These are phyloP conservation scores for Bombyx mandarina DNA, from an alignment of 1,140 invertebrate genomes.

Conservation along the genomic window DNA sequence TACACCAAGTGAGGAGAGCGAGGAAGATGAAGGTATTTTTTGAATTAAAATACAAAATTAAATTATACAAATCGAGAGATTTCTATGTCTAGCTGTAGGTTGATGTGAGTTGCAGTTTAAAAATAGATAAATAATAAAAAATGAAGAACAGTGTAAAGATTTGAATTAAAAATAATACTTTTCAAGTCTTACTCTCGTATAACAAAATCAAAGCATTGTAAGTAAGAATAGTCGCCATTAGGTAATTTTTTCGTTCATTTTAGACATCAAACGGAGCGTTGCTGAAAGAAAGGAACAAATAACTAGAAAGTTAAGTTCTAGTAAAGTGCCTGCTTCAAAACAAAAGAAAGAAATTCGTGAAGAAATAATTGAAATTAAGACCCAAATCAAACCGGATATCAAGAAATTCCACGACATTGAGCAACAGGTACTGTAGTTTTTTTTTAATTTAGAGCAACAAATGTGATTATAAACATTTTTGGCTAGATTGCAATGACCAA, in stretches of 20 bases:
- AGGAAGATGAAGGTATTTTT: slow-evolving; percentile 71
- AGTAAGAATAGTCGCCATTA: too few species aligned
- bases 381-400: slow-evolving; percentile 73
- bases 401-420: slow-evolving; percentile 68
- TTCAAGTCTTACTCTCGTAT: too few species aligned
- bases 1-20: slow-evolving; percentile 74
- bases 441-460: background rate
- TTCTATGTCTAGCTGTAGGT: too few species aligned
- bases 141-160: too few species aligned
- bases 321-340: slow-evolving; percentile 76
- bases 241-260: background rate
- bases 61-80: too few species aligned
- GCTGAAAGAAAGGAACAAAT: slow-evolving; percentile 80
- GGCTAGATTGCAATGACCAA: too few species aligned
- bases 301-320: slow-evolving; percentile 77
- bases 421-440: slow-evolving; percentile 38
- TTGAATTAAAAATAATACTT: too few species aligned
- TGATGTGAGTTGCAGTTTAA: too few species aligned
- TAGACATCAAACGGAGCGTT: slow-evolving; percentile 75
- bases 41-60: too few species aligned
- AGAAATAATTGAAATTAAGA: slow-evolving; percentile 79
- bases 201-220: too few species aligned
- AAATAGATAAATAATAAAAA: too few species aligned
- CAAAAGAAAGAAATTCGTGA: slow-evolving; percentile 78
- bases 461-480: too few species aligned